phyloP scores from a whole-genome alignment of 2,888 invertebrate species.

The Patella ulyssiponensis region DNA sequence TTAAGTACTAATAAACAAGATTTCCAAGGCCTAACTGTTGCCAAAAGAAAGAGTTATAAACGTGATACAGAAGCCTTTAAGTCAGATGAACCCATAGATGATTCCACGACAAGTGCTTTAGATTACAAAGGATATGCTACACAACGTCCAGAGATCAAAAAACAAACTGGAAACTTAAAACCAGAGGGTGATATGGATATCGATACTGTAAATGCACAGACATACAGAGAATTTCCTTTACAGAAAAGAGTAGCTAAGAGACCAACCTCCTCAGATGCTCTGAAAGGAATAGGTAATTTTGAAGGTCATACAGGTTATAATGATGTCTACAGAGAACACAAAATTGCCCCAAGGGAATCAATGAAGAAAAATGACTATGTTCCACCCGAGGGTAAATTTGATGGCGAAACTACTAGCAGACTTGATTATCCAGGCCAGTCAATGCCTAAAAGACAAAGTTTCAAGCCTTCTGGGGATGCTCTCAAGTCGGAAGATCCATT shows the following conservation, averaged over 20 bases:
- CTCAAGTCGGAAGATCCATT: constrained; percentile 55
- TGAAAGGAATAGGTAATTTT: constrained; percentile 23
- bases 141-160: constrained; percentile 57
- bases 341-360: constrained; percentile 14
- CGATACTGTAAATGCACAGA: constrained; percentile 63
- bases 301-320: constrained; percentile 24
- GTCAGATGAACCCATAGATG: constrained; percentile 69
- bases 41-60: constrained; percentile 60
- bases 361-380: constrained; percentile 28
- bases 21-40: constrained; percentile 53
- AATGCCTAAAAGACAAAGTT: constrained; percentile 39
- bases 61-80: constrained; percentile 65
- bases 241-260: constrained; percentile 21
- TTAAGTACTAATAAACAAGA: constrained; percentile 65
- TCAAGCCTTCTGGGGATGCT: constrained; percentile 51
- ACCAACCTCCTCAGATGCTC: constrained; percentile 11
- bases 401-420: constrained; percentile 54
- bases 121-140: constrained; percentile 64
- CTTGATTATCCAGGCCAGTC: constrained; percentile 53
- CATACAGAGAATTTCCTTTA: constrained; percentile 60
- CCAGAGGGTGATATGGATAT: constrained; percentile 68
- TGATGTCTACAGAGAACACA: constrained; percentile 31
- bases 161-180: constrained; percentile 59
- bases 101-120: constrained; percentile 66
- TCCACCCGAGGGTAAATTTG: constrained; percentile 53